Base-by-base conservation (phyloP, 2,888 invertebrate species). In the Apamea crenata region DNA sequence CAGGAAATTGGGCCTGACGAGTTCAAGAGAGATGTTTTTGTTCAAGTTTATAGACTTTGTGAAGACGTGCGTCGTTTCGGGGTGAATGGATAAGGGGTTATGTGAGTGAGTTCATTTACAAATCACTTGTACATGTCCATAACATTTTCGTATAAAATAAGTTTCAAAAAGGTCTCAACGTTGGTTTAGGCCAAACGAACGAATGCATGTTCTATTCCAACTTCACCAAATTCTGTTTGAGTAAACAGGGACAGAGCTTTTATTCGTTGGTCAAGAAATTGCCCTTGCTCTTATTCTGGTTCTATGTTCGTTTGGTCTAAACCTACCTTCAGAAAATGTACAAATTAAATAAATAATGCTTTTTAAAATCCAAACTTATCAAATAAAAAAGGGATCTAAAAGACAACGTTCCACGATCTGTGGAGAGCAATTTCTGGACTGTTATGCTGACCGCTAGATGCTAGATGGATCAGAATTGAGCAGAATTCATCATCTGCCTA, bases 1-100 rank as follows among this genome's bases (percentile, higher is more conserved):
- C 78, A 75, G 80, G 75, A 84, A 80, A 85, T 83, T 80, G 65
- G 84, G 75, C 80, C 44, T 47, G 67, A 80, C 74, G 56, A 53
- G 71, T 36, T 68, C 36, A 36, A 0, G 25, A 25, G 56, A 74
- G 25, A 77, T 72, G n/a, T 77, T 84, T 74, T 72, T 68, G 74
- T 75, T 77, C 44, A 66, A 77, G 74, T 72, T 74, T 44, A 72
- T 53, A 25, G 61, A 75, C 40, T 71, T 56, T 68, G 6, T 16
- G 5, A 68, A 68, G 53, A 80, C 6, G 36, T 76, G 63, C 16
- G 47, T 77, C 12, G 2, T 61, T 29, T 40, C 8, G 6, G 12
- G 29, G 40, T 53, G 29, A 69, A 36, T 44, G 25, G 0, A 18
- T 40, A 7, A 59, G 47, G 18, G 6, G 7, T 71, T 53, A 21